Base-by-base conservation (phyloP, 2,797 vertebrate genomes). In the Hoplostethus mediterraneus region DNA sequence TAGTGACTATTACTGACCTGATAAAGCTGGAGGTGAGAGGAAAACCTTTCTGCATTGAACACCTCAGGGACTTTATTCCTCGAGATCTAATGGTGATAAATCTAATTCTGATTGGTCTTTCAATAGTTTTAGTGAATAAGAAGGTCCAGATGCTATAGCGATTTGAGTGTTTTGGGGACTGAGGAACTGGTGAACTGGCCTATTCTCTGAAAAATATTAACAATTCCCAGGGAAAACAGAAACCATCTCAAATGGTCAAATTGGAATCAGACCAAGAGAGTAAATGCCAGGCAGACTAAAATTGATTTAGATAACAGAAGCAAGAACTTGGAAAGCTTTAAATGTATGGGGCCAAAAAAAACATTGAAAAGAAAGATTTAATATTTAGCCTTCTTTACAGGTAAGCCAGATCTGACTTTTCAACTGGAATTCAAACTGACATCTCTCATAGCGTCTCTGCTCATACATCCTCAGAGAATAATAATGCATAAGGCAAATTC, bases 1-100 rank as follows among this genome's bases (percentile, higher is more conserved):
- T 87, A 77, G 71, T 71, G 33, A 9, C 12, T 21, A 81, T 83
- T 79, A 36, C 65, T 78, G 76, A 85, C 81, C 28, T 21, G 21
- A 21, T 21, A 1, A 68, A 73, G 28, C 51, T 13, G 25, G 31
- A 74, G 79, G 42, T 81, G 65, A 73, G 63, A 67, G 52, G 38
- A 63, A 82, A 81, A 62, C 30, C 53, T 67, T 76, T 67, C 54
- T 57, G 77, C 75, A 53, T n/a, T 64, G 2, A 79, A 69, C 52
- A 52, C 63, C 63, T 74, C 51, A 0, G 17, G 38, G 52, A 42
- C 58, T 77, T 36, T 36, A 36, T 36, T 44, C 42, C 42, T 44
- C 0, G 48, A n/a, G 60, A 60, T 67, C 1, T 7, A 33, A 8
- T 13, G 36, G 17, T 52, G 6, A 54, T 67, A 6, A 40, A 71